These are phyloP conservation scores for Platalea minor DNA, from an alignment of 2,797 vertebrate genomes.

Conservation along the genomic window DNA sequence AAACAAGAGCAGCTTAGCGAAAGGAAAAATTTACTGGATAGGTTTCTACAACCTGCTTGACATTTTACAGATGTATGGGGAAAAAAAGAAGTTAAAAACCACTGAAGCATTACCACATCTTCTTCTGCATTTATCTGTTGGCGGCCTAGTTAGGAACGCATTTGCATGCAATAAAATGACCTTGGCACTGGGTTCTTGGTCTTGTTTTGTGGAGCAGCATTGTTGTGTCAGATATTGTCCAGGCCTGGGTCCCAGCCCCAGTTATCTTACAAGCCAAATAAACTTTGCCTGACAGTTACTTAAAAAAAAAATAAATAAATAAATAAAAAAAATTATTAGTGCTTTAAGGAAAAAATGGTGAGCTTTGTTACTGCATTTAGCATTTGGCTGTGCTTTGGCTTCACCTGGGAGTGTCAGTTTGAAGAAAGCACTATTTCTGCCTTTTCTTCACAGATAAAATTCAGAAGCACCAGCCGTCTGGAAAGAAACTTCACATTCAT, in stretches of 20 bases:
- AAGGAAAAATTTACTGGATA: conserved; percentile 2
- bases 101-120: not conserved
- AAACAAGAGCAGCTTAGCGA: not conserved
- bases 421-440: not conserved
- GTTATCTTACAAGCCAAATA: not conserved
- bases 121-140: not conserved
- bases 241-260: not conserved
- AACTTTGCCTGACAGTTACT: not conserved
- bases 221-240: not conserved
- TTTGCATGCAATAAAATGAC: not conserved
- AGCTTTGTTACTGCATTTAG: not conserved
- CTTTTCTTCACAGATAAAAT: not conserved
- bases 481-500: not conserved
- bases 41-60: conserved; percentile 20
- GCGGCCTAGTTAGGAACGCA: not conserved
- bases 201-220: not conserved
- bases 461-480: not conserved
- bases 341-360: not conserved
- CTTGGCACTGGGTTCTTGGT: not conserved
- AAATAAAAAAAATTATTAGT: not conserved
- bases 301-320: not conserved
- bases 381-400: not conserved
- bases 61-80: conserved; percentile 10
- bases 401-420: not conserved
- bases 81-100: not conserved